Base-by-base conservation (phyloP, 2,113 vertebrate genomes). In the Prietella phreatophila region DNA sequence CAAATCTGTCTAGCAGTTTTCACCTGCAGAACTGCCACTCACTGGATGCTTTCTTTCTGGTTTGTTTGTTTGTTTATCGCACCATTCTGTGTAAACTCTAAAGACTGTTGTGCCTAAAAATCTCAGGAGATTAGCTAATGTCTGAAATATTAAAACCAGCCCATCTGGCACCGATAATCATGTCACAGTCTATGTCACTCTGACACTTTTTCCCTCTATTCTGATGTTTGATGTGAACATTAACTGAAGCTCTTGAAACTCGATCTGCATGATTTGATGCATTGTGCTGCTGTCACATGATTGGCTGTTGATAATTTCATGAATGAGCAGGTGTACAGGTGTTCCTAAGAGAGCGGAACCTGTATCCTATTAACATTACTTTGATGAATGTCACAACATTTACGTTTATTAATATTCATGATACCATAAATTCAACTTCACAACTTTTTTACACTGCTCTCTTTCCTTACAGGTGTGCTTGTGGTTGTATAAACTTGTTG, bases 121-220 rank as follows among this genome's bases (percentile, higher is more conserved):
- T 73, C 71, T 42, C 20, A 42, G 65, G 65, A 69, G 65, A 71
- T 33, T 19, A 75, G 8, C 3, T 47, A 13, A 3, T 42, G 14
- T 47, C 39, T 47, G 73, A 75, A 42, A 75, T 47, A 75, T 75
- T 75, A 75, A 50, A 78, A 78, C 75, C 42, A n/a, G 25, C 42
- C 75, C 75, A 50, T 78, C 39, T 42, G 33, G 71, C 71, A 75
- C 36, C 8, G 10, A 25, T 42, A 22, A 42, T 75, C 33, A 30
- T 17, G n/a, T 15, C 30, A 17, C 67, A 17, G 22, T 61, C 27
- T n/a, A 15, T 50, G 22, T 15, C 75, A 50, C 25, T 15, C 42
- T 6, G 25, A 50, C 10, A 14, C 27, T 50, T 78, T 47, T 7
- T 7, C 42, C 42, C 42, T 4, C 5, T 1, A 50, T 27, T 47